A percentile compares a stretch with the other conserved stretches of the same genome.
These are phyloP conservation scores for Drosophila tani DNA, from an alignment of 1,140 invertebrate species.

Conservation along the genomic window DNA sequence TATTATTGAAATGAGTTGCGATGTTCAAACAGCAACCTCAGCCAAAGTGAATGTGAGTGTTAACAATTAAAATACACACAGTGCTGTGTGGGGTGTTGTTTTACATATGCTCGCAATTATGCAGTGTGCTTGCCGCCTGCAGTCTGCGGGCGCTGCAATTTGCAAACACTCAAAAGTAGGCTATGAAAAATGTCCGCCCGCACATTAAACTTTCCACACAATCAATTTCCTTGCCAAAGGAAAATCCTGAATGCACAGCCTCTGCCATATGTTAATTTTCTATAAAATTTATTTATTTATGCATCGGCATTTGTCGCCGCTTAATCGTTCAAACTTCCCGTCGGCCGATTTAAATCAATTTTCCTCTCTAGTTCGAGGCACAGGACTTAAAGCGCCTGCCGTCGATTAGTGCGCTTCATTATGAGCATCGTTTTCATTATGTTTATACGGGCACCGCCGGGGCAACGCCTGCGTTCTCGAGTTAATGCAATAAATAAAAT, in stretches of 20 bases:
- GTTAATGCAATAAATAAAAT: slow-evolving; percentile 83
- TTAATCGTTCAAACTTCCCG: slow-evolving; percentile 68
- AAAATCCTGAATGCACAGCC: not conserved
- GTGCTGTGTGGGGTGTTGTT: slow-evolving; percentile 18
- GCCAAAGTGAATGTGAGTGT: slow-evolving; percentile 43
- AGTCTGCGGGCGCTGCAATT: slow-evolving; percentile 56
- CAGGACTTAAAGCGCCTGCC: slow-evolving; percentile 50
- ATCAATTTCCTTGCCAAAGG: slow-evolving; percentile 64
- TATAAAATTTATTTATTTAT: slow-evolving; percentile 68
- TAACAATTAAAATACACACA: slow-evolving; percentile 62
- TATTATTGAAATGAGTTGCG: slow-evolving; percentile 72
- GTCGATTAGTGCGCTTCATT: slow-evolving; percentile 79
- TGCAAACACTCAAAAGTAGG: slow-evolving; percentile 79
- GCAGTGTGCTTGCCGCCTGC: slow-evolving; percentile 23
- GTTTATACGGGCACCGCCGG: slow-evolving; percentile 57
- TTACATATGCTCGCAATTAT: slow-evolving; percentile 69
- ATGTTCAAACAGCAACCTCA: slow-evolving; percentile 61
- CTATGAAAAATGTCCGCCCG: slow-evolving; percentile 67
- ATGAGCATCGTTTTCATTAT: slow-evolving; percentile 79
- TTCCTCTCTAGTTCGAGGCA: not conserved
- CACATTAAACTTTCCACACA: slow-evolving; percentile 79
- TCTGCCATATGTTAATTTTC: slow-evolving; percentile 62
- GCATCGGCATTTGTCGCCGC: slow-evolving; percentile 33
- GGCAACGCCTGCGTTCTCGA: slow-evolving; percentile 49
- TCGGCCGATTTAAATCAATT: slow-evolving; percentile 48